Evolutionary conservation across 30 jellyfish, hydroid and myxozoan genomes (phyloP), one percentile per base, ranked within the genome.

Genomic region (Pseudorhiza aurosa): DNA sequence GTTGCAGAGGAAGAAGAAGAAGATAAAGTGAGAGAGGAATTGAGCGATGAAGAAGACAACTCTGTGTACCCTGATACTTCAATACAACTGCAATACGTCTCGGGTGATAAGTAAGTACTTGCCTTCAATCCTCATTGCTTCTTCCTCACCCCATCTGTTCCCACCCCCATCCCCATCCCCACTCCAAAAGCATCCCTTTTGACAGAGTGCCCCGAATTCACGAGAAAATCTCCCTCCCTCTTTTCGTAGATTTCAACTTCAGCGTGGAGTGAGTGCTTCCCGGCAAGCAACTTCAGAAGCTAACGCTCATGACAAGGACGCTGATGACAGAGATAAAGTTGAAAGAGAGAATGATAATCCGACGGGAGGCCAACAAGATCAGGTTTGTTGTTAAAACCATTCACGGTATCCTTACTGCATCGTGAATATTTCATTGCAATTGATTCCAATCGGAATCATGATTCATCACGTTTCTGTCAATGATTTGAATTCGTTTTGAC

Each of bases 1-100:
- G 0, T 4, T 42, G 62, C 14, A 4, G 68, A 49, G 8, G 17
- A 35, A 2, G 31, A 0, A 69, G 68, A 64, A 4, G n/a, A 32
- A 8, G 33, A 33, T 51, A 50, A 69, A 18, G 63, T 49, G 6
- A 75, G 60, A 0, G 72, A 67, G n/a, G n/a, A n/a, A n/a, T n/a
- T n/a, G n/a, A n/a, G n/a, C 22, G 81, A 49, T 0, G 86, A 81
- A 12, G 88, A 75, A 0, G 87, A 57, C 2, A 91, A 30, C 12
- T 29, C 75, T 15, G 49, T 11, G 9, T 93, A 73, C 51, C 99
- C 99, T 12, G 97, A 93, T 42, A 93, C 99, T 2, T 77, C 90
- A 26, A 81, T 93, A 1, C 87, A 87, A 78, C 84, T 93, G 53
- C 89, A 93, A 58, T 85, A 68, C 65, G 94, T 93, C 26, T 59